phyloP scores from a whole-genome alignment of 2,888 invertebrate species.

The Heliconius cydno region DNA sequence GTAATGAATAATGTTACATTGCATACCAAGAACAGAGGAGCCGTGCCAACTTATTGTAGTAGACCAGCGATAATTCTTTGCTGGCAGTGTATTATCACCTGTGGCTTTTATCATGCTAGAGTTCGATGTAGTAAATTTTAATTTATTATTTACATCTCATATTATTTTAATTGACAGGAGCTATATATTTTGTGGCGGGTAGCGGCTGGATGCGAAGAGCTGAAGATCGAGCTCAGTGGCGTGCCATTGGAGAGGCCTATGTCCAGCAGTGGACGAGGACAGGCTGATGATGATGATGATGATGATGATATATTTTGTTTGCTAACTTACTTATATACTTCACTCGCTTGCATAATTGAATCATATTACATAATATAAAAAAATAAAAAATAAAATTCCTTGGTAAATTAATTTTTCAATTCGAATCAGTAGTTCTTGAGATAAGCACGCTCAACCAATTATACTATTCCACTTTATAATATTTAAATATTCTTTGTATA shows the following conservation, averaged over 20 bases:
- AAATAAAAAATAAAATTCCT: too few relatives aligned
- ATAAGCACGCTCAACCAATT: too few relatives aligned
- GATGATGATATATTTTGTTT: too few relatives aligned
- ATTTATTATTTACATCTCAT: not conserved
- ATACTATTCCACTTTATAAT: not conserved
- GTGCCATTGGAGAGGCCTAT: too few relatives aligned
- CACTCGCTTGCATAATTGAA: not conserved
- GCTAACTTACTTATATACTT: too few relatives aligned
- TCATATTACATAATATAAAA: not conserved
- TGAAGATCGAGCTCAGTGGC: too few relatives aligned
- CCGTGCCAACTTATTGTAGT: conserved; percentile 41
- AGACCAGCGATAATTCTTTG: conserved; percentile 29
- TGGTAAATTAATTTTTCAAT: not conserved
- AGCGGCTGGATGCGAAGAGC: too few relatives aligned
- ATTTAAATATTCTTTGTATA: not conserved
- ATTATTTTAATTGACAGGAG: not conserved
- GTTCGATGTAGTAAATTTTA: not conserved
- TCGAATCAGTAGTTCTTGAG: too few relatives aligned
- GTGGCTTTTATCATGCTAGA: conserved; percentile 25
- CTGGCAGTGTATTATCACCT: conserved; percentile 34
- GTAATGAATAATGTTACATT: conserved; percentile 32
- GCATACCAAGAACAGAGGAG: conserved; percentile 30
- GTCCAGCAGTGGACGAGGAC: too few relatives aligned
- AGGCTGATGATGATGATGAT: too few relatives aligned
- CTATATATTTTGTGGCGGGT: not conserved